Evolutionary conservation across 2,797 vertebrate species (phyloP).

Genomic region (Crossoptilon crossoptilon): DNA sequence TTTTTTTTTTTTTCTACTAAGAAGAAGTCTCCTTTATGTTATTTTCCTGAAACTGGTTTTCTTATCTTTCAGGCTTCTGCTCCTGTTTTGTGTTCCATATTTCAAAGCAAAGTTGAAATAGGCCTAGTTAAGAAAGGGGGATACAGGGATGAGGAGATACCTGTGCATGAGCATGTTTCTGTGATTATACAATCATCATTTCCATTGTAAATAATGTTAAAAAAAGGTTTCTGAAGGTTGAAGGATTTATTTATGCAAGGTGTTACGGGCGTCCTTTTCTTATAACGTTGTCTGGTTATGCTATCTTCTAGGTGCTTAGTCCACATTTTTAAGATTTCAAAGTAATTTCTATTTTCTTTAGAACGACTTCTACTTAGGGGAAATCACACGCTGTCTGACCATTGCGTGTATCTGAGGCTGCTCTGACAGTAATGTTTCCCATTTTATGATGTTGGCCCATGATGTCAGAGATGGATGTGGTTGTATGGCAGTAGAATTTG

Average conservation of each 20-base stretch:
- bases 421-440: too few species aligned
- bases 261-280: not conserved
- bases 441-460: too few species aligned
- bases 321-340: not conserved
- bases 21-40: not conserved
- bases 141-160: not conserved
- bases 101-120: not conserved
- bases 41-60: not conserved
- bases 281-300: not conserved
- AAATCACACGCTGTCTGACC: not conserved
- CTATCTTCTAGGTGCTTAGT: not conserved
- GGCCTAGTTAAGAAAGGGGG: not conserved
- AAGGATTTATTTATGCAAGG: not conserved
- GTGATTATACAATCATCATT: not conserved
- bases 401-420: too few species aligned
- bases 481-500: too few species aligned
- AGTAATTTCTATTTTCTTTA: not conserved
- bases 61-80: not conserved
- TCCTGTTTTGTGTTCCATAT: fast-evolving
- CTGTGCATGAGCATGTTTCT: too few species aligned
- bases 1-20: not conserved
- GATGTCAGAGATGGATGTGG: too few species aligned
- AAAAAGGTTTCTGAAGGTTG: not conserved
- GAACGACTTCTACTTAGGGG: not conserved
- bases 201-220: not conserved